phyloP scores from a whole-genome alignment of 2,888 invertebrate genomes.

The Hartigia nigra region DNA sequence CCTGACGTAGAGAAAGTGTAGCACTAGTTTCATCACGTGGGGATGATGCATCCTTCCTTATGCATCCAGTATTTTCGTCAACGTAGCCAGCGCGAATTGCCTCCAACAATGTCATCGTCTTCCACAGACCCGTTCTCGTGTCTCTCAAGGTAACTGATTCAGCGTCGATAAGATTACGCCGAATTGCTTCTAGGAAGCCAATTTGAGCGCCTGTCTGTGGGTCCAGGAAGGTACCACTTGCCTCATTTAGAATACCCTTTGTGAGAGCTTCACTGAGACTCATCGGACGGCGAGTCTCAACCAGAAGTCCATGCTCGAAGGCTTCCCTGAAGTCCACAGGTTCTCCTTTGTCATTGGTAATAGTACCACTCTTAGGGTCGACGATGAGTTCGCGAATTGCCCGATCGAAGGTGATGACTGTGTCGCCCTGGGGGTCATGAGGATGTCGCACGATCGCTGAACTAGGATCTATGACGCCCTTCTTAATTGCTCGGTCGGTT shows the following conservation, averaged over 20 bases:
- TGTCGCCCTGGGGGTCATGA: slow-evolving; percentile 71
- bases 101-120: slow-evolving; percentile 81
- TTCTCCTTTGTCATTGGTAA: slow-evolving; percentile 71
- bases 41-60: slow-evolving; percentile 64
- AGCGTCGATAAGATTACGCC: slow-evolving; percentile 83
- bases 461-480: slow-evolving; percentile 85
- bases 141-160: slow-evolving; percentile 87
- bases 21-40: slow-evolving; percentile 72
- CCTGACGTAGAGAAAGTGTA: slow-evolving; percentile 79
- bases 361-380: slow-evolving; percentile 79
- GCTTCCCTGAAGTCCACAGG: slow-evolving; percentile 85
- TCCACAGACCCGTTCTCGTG: slow-evolving; percentile 79
- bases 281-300: slow-evolving; percentile 85
- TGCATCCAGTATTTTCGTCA: slow-evolving; percentile 76
- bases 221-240: slow-evolving; percentile 85
- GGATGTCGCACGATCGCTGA: slow-evolving; percentile 84
- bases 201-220: slow-evolving; percentile 82
- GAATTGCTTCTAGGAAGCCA: slow-evolving; percentile 85
- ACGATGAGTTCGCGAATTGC: slow-evolving; percentile 83
- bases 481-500: slow-evolving; percentile 85
- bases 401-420: slow-evolving; percentile 81
- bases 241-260: slow-evolving; percentile 83
- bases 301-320: slow-evolving; percentile 83
- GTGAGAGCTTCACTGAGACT: slow-evolving; percentile 84
- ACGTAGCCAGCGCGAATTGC: slow-evolving; percentile 82